Evolutionary conservation across 2,113 vertebrate genomes (phyloP).

Genomic region (Phylloscopus trochilus): DNA sequence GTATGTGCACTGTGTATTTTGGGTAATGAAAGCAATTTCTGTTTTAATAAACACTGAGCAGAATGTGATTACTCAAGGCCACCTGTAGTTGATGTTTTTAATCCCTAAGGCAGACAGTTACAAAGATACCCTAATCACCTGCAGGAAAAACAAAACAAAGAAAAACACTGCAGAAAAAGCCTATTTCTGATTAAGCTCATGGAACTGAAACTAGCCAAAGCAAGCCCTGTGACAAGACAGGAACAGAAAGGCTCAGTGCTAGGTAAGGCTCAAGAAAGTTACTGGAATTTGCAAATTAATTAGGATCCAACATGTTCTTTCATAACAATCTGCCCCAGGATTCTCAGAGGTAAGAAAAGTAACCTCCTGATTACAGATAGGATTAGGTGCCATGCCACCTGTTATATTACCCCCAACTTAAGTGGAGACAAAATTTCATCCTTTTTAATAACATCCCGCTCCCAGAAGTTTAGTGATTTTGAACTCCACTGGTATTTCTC

Average conservation of each 20-base stretch:
- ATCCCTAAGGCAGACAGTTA: conserved; percentile 38
- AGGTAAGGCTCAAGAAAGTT: background rate
- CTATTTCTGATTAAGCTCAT: background rate
- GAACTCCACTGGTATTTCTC: background rate
- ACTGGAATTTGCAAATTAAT: background rate
- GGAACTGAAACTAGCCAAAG: background rate
- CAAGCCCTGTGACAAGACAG: background rate
- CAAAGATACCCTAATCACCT: background rate
- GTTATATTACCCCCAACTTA: background rate
- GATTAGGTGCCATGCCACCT: background rate
- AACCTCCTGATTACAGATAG: background rate
- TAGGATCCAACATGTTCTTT: background rate
- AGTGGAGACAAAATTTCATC: background rate
- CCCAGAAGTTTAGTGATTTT: background rate
- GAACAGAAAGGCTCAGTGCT: background rate
- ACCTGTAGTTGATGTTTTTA: conserved; percentile 58
- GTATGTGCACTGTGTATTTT: background rate
- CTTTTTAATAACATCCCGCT: background rate
- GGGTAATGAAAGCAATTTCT: conserved; percentile 25
- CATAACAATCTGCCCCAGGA: background rate
- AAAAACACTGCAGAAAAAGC: background rate
- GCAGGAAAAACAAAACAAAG: background rate
- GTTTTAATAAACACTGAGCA: background rate
- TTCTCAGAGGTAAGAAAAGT: background rate
- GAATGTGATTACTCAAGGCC: conserved; percentile 7